Evolutionary conservation across 2,888 invertebrate species (phyloP), one percentile per base, ranked within the genome.

Genomic region (Drosophila lutescens): DNA sequence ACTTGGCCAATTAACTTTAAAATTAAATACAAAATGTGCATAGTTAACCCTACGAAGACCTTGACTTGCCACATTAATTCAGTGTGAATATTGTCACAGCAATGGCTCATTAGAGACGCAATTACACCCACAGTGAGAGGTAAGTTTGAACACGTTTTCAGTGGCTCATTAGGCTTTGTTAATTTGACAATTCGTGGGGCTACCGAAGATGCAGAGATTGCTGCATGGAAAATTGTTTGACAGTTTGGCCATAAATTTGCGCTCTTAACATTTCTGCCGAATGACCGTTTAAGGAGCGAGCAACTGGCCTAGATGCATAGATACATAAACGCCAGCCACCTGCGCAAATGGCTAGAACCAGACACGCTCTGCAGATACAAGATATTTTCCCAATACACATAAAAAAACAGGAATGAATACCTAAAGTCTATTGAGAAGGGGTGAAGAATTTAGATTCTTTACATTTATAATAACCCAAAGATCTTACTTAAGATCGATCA

Each of bases 221-320:
- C n/a, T 38, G 43, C 30, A 13, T 50, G 41, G 17, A 6, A 30
- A 23, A 40, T n/a, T 36, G 26, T 20, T 30, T 36, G 49, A 34
- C 58, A 66, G 60, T 54, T 55, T 51, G 74, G 66, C 54, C 76
- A 85, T 74, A 79, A 70, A 77, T 79, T 65, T 75, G 70, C 68
- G 49, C 54, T 20, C n/a, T 20, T 71, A 74, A 61, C 61, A 60
- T 75, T 38, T 46, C 51, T 41, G 63, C 65, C 62, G 53, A 76
- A 73, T 77, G 79, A n/a, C 89, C 81, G 76, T 80, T 88, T 88
- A 86, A 81, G 90, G 90, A 77, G 80, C 78, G 77, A 79, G 75
- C 88, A 90, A 90, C 76, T 88, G 89, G 77, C 89, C 89, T 73
- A 89, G 83, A 80, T 90, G 83, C 77, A 40, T 68, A 66, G 38